These are phyloP conservation scores for Hypotaenidia okinawae DNA, from an alignment of 2,797 vertebrate genomes.

Conservation along the genomic window DNA sequence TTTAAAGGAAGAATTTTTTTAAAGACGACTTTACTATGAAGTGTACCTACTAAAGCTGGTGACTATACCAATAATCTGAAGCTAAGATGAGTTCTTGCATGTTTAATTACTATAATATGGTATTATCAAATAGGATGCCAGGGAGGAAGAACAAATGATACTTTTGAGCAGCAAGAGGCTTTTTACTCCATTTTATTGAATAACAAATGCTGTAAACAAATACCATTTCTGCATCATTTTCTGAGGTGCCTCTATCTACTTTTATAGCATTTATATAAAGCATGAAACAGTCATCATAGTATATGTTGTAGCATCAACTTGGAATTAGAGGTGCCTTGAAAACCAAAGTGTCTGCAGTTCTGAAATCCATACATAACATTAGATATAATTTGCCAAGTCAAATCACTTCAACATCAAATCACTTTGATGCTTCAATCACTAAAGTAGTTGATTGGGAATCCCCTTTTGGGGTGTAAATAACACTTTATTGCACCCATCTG, in stretches of 20 bases:
- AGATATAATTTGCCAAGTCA: background rate
- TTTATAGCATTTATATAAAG: background rate
- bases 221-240: background rate
- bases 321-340: background rate
- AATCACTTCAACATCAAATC: too few relatives aligned
- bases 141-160: background rate
- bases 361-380: background rate
- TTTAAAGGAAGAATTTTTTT: background rate
- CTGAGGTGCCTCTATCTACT: background rate
- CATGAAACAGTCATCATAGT: background rate
- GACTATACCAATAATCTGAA: background rate
- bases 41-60: background rate
- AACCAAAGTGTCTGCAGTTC: background rate
- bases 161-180: background rate
- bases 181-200: background rate
- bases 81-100: background rate
- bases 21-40: background rate
- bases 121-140: background rate
- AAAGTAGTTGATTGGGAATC: background rate
- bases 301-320: background rate
- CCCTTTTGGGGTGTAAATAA: background rate
- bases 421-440: background rate
- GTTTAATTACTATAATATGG: background rate
- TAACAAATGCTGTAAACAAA: background rate
- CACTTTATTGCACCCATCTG: background rate